Conservation (phyloP, 2,888 invertebrate species). For the Tetropium fuscum region DNA sequence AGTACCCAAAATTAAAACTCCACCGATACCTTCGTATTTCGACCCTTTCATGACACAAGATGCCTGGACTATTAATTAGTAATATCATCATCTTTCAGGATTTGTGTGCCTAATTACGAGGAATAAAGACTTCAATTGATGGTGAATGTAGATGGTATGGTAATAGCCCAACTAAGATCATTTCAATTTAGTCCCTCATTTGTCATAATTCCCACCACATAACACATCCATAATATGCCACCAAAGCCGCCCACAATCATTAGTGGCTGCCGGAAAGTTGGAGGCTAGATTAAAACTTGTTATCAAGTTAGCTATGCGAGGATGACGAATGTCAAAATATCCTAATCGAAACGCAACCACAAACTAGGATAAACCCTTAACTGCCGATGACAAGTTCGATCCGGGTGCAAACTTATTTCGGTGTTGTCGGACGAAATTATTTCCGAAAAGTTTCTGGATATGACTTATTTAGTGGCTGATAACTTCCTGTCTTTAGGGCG, state of each 20-base stretch:
- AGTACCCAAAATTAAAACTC: no score
- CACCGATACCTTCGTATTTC: no score
- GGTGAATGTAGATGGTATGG: no score
- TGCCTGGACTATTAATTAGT: no score
- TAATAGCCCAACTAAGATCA: no score
- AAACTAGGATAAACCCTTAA: conserved; percentile 9
- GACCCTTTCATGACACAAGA: no score
- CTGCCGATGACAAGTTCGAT: conserved; percentile 10
- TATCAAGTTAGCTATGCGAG: conserved; percentile 7
- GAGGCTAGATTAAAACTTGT: conserved; percentile 15
- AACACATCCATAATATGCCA: conserved; percentile 6
- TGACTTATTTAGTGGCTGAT: neutral
- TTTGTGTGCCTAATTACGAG: no score
- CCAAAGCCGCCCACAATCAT: conserved; percentile 5
- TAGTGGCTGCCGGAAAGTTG: conserved; percentile 2
- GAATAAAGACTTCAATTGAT: no score
- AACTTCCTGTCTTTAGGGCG: no score
- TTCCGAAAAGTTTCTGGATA: neutral
- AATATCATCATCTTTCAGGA: no score
- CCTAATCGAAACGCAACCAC: conserved; percentile 18
- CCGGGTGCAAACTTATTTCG: conserved; percentile 1
- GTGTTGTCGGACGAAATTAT: neutral
- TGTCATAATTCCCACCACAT: conserved; percentile 9
- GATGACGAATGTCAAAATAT: conserved; percentile 17
- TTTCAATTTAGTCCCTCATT: conserved; percentile 5